Percentiles rank a stretch among this genome's conserved stretches.
phyloP scores from a whole-genome alignment of 1,140 invertebrate genomes.

The Zaprionus inermis region DNA sequence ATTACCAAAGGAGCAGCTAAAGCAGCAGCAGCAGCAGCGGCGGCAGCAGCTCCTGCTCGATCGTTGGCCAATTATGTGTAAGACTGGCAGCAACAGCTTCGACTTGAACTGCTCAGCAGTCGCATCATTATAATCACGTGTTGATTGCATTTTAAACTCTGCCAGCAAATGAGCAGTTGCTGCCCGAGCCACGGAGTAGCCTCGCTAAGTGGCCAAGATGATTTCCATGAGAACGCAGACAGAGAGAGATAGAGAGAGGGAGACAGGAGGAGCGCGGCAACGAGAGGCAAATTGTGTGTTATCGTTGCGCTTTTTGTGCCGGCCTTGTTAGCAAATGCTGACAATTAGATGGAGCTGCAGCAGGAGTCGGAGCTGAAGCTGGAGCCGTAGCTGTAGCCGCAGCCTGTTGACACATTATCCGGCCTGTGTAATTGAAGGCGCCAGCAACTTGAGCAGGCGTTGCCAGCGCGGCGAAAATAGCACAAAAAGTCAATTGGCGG shows the following conservation, averaged over 20 bases:
- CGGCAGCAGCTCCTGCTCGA: conserved; percentile 3
- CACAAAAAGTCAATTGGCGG: background rate
- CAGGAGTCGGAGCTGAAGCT: background rate
- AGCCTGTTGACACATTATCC: conserved; percentile 52
- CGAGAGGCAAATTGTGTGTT: conserved; percentile 39
- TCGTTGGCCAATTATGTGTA: conserved; percentile 71
- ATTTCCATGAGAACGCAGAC: conserved; percentile 3
- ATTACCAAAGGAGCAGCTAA: conserved; percentile 36
- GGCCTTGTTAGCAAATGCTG: conserved; percentile 49
- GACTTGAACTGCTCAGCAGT: conserved; percentile 36
- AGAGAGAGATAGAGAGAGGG: background rate
- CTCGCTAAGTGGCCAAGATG: conserved; percentile 6
- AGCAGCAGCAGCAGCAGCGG: background rate
- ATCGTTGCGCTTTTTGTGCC: conserved; percentile 28
- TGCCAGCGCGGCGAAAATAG: conserved; percentile 4
- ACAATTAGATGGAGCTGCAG: conserved; percentile 39
- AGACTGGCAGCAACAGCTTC: conserved; percentile 62
- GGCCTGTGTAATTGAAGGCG: conserved; percentile 43
- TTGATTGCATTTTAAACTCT: conserved; percentile 82
- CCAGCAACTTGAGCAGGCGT: conserved; percentile 13
- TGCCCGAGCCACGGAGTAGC: background rate
- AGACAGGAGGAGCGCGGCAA: conserved; percentile 24
- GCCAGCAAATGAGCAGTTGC: conserved; percentile 47
- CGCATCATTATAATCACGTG: conserved; percentile 82
- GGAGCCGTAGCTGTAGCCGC: background rate